Base-by-base conservation (phyloP, 2,797 vertebrate species). In the Ptychadena robeensis region DNA sequence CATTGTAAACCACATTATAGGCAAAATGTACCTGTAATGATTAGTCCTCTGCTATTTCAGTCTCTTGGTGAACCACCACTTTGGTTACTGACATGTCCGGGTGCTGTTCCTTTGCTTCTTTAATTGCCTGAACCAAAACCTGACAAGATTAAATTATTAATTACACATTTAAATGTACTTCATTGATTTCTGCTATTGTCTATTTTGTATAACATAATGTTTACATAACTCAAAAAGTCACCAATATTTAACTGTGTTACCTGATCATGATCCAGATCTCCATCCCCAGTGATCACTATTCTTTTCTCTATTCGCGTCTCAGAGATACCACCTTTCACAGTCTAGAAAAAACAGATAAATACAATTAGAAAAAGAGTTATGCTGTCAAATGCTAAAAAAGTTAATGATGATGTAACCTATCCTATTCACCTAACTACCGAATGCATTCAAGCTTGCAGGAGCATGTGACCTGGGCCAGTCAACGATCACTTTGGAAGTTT, bases 31-130 rank as follows among this genome's bases (percentile, higher is more conserved):
- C 89, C 32, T 77, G 66, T 81, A 85, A 75, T 32, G 4, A 88
- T 88, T 90, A 98, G 64, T 98, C 96, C 30, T 97, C 96, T 28
- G 95, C 93, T 15, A 99, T 96, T 89, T 99, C 97, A 0, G 98
- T 99, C 90, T 99, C 97, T 92, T 99, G 97, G 89, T 99, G 98
- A 86, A 99, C 98, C 1, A 99, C 98, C 87, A 99, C 97, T 91
- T 97, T 99, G 91, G 97, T 99, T 87, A 99, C 98, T 0, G 97
- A 98, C 98, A 99, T 99, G 88, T 98, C 98, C 0, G 97, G 98
- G 86, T 99, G 98, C 91, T 99, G 98, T 82, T 99, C 97, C 89
- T 99, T 99, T 0, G 98, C 97, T 69, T 98, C 97, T 88, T 97
- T 98, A 83, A 99, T 99, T 8, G 98, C 98, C 90, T 98, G 96